Evolutionary conservation across 2,888 invertebrate genomes (phyloP).

Genomic region (Slavum lentiscoides): DNA sequence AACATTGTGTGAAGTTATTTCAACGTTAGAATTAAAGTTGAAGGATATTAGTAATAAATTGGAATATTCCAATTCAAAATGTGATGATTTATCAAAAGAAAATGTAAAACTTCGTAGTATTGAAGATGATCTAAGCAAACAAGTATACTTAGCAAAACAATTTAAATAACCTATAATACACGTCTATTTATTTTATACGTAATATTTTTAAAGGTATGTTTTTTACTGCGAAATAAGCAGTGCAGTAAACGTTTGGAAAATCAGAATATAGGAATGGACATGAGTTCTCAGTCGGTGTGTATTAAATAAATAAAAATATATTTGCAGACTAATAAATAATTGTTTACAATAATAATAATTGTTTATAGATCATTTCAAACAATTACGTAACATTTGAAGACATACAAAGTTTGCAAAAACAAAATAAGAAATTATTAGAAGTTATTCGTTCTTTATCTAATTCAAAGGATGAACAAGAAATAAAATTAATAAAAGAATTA

Average conservation of each 20-base stretch:
- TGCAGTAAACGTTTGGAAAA: conserved; percentile 17
- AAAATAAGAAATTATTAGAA: conserved; percentile 82
- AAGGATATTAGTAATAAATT: conserved; percentile 12
- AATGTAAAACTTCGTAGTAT: conserved; percentile 20
- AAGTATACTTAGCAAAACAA: conserved; percentile 28
- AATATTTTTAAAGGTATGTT: conserved; percentile 25
- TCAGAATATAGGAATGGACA: conserved; percentile 32
- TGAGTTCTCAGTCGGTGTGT: conserved; percentile 43
- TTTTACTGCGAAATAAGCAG: conserved; percentile 38
- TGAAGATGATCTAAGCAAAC: conserved; percentile 37
- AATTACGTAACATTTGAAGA: conserved; percentile 86
- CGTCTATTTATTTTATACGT: background rate
- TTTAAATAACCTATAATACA: no score
- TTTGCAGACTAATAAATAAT: background rate
- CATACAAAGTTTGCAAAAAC: conserved; percentile 84
- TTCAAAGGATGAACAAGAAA: conserved; percentile 69
- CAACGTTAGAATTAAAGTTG: conserved; percentile 14
- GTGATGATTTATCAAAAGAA: conserved; percentile 22
- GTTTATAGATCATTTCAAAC: conserved; percentile 71
- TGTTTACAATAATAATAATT: background rate
- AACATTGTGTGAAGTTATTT: conserved; percentile 27
- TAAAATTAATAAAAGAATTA: conserved; percentile 31
- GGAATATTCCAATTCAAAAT: conserved; percentile 1
- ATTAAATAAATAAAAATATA: background rate
- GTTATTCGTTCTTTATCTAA: conserved; percentile 83